Evolutionary conservation across 2,113 vertebrate genomes (phyloP), one percentile per base, ranked within the genome.

Genomic region (Grammomys surdaster): DNA sequence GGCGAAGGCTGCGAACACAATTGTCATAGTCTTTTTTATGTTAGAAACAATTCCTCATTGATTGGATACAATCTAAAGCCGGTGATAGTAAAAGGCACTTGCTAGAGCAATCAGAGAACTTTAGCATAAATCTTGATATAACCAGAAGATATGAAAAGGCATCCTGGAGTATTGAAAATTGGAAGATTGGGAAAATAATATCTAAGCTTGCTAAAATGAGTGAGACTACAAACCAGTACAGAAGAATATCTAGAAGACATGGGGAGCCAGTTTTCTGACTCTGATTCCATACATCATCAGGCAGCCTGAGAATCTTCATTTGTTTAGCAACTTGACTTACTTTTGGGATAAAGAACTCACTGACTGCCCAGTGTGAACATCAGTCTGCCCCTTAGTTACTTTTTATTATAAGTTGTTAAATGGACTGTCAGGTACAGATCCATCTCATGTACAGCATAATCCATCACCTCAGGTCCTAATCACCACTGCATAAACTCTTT

Each of bases 241-340:
- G 36, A 93, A 63, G 60, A 93, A 86, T 95, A 86, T 72, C n/a
- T 87, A 46, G 10, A 81, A 91, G 78, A 82, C 5, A 36, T 46
- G 28, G 17, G 46, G 20, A 82, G 19, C 22, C 36, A 76, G 4
- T 81, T 95, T 95, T 91, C 36, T 85, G 93, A 16, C 69, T 90
- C 89, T 93, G 16, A 80, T 88, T 96, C 88, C 72, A 85, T 78
- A 65, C 31, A 82, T 93, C 22, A 87, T 82, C n/a, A 91, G n/a
- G 10, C 19, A 91, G 33, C 26, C 19, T 24, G 89, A 33, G 78
- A 26, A 90, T 94, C 67, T 92, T 94, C 19, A 51, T 94, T 88
- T 92, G 24, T 95, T 93, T 96, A 48, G 89, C 43, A 94, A 95
- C 20, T 86, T 94, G n/a, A 86, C 84, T 95, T 95, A 63, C 33